A percentile compares a stretch with the other conserved stretches of the same genome.
Evolutionary conservation across 2,797 vertebrate genomes (phyloP).

Genomic region (Gila robusta): DNA sequence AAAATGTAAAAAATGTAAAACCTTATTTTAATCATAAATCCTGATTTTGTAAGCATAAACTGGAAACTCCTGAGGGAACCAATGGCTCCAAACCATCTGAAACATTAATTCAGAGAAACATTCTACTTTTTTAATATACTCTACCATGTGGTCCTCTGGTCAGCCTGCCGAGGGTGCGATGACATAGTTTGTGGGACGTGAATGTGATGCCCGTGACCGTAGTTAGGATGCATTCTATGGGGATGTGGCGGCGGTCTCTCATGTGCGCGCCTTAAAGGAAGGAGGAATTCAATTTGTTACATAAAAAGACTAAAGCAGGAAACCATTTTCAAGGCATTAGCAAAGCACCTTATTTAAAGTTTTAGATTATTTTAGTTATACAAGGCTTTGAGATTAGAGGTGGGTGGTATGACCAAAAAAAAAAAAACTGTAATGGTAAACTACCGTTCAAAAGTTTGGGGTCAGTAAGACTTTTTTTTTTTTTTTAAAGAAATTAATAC

Average conservation of each 20-base stretch:
- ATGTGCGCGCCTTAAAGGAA: constrained; percentile 87
- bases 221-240: constrained; percentile 99
- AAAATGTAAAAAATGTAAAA: background rate
- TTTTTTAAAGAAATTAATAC: background rate
- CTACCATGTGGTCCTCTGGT: constrained; percentile 96
- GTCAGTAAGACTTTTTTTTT: no score
- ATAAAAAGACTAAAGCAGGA: background rate
- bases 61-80: background rate
- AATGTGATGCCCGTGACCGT: constrained; percentile 98
- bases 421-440: background rate
- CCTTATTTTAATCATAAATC: background rate
- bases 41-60: background rate
- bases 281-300: background rate
- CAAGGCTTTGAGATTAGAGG: background rate
- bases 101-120: background rate
- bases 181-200: constrained; percentile 99
- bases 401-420: background rate
- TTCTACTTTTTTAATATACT: background rate
- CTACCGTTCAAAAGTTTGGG: no score
- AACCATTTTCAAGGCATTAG: background rate
- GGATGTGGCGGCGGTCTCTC: constrained; percentile 97
- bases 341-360: background rate
- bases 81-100: background rate
- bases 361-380: background rate
- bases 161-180: constrained; percentile 94